phyloP scores from a whole-genome alignment of 2,888 invertebrate genomes.

The Keiferia lycopersicella region DNA sequence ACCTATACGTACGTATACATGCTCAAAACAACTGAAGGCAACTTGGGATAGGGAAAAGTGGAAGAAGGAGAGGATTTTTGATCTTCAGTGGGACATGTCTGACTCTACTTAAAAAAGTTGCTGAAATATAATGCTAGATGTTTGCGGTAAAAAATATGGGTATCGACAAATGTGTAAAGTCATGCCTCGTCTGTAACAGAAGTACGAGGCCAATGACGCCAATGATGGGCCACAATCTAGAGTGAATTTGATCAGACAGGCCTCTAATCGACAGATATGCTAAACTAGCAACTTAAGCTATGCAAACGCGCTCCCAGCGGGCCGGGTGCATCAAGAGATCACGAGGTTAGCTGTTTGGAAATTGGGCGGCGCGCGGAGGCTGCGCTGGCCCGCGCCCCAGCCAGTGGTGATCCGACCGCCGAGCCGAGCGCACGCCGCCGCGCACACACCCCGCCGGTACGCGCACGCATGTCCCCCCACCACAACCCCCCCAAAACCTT shows the following conservation, averaged over 20 bases:
- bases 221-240: too few species aligned
- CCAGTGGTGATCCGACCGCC: slow-evolving; percentile 74
- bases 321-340: slow-evolving; percentile 9
- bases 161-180: too few species aligned
- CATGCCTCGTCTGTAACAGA: too few species aligned
- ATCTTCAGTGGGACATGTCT: too few species aligned
- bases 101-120: too few species aligned
- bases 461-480: slow-evolving; percentile 57
- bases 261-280: not conserved
- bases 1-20: too few species aligned
- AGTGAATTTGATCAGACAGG: not conserved
- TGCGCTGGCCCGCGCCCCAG: slow-evolving; percentile 42
- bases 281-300: not conserved
- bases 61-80: too few species aligned
- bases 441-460: slow-evolving; percentile 74
- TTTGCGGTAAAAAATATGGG: too few species aligned
- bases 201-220: too few species aligned
- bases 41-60: too few species aligned
- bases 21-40: too few species aligned
- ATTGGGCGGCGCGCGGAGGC: slow-evolving; percentile 24
- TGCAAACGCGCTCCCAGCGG: slow-evolving; percentile 1
- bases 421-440: slow-evolving; percentile 74
- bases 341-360: not conserved
- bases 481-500: slow-evolving; percentile 31
- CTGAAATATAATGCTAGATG: too few species aligned